Evolutionary conservation across 2,113 vertebrate species (phyloP).

Genomic region (Chloropsis cyanopogon): DNA sequence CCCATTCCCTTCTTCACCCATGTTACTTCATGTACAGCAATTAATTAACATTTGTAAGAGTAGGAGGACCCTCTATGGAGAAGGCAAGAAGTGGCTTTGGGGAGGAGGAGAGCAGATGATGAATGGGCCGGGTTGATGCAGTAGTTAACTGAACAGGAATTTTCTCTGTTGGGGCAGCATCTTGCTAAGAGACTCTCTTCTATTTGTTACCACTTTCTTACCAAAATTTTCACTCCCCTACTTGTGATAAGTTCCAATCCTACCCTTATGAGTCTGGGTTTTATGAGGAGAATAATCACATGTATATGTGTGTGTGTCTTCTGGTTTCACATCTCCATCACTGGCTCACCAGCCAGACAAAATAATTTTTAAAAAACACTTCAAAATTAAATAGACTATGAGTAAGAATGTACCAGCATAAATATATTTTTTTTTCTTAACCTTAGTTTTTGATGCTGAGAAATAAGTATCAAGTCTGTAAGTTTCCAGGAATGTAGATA

Average conservation of each 20-base stretch:
- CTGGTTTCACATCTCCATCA: neutral
- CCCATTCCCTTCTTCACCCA: neutral
- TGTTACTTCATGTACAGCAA: rapidly evolving
- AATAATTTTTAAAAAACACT: neutral
- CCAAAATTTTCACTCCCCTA: neutral
- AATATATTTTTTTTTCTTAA: neutral
- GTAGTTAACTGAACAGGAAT: neutral
- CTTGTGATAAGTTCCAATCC: neutral
- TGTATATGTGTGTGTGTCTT: neutral
- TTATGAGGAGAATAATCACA: neutral
- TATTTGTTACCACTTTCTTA: neutral
- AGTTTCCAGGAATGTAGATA: neutral
- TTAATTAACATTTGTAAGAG: neutral
- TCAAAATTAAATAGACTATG: neutral
- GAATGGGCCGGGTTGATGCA: neutral
- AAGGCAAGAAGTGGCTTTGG: neutral
- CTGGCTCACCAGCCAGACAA: neutral
- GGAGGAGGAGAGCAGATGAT: neutral
- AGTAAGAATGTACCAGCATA: neutral
- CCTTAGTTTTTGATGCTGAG: neutral
- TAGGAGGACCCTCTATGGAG: neutral
- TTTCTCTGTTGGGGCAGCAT: neutral
- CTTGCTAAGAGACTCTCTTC: neutral
- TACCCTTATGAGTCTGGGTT: neutral
- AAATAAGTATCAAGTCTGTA: neutral